These are phyloP conservation scores for Cetonia aurata DNA, from an alignment of 2,888 invertebrate species.

Conservation along the genomic window DNA sequence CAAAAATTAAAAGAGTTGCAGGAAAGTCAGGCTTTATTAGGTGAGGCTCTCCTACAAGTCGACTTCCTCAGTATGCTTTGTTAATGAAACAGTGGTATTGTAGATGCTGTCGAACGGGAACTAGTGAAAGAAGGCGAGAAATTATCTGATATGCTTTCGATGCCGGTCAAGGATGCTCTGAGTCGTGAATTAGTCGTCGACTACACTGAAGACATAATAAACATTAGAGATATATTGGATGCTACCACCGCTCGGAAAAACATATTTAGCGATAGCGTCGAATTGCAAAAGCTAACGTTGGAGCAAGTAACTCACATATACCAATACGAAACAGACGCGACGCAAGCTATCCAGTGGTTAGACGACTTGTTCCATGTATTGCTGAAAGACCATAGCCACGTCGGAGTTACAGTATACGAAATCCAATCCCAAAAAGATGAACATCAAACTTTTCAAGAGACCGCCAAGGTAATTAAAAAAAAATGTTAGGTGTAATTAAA, in stretches of 20 bases:
- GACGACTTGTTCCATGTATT: conserved; percentile 80
- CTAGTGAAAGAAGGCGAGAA: conserved; percentile 81
- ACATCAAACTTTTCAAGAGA: conserved; percentile 81
- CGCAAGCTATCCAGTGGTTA: conserved; percentile 83
- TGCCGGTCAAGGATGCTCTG: conserved; percentile 83
- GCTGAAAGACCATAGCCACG: conserved; percentile 76
- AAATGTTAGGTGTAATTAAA: not conserved
- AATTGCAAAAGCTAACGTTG: conserved; percentile 80
- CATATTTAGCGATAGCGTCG: conserved; percentile 80
- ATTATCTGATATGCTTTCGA: conserved; percentile 80
- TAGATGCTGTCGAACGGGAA: conserved; percentile 77
- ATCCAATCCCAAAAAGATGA: conserved; percentile 82
- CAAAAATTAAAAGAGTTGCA: conserved; percentile 72
- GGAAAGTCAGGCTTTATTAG: conserved; percentile 73
- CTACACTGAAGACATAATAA: conserved; percentile 79
- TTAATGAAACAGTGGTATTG: conserved; percentile 32
- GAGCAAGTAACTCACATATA: conserved; percentile 83
- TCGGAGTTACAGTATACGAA: conserved; percentile 80
- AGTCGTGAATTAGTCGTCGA: conserved; percentile 78
- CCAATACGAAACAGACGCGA: conserved; percentile 81
- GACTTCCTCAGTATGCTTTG: conserved; percentile 1
- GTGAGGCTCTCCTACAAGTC: conserved; percentile 62
- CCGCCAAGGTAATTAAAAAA: conserved; percentile 75
- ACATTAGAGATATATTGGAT: conserved; percentile 78
- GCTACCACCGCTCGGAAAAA: conserved; percentile 78